Base-by-base conservation (phyloP, 2,797 vertebrate species). In the Parotocinclus haroldoi region DNA sequence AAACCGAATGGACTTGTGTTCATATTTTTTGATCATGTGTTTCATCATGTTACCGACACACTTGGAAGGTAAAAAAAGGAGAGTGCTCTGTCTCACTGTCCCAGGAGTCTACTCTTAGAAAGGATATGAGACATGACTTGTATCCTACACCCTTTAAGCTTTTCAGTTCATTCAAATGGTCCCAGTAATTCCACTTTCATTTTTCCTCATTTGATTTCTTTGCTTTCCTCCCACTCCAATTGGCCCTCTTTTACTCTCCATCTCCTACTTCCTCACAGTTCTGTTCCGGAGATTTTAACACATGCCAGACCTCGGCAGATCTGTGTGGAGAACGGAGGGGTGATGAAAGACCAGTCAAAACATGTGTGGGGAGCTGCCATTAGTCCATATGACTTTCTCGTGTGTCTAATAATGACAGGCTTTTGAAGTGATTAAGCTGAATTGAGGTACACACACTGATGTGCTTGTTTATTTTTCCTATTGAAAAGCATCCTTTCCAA, bases 261-360 rank as follows among this genome's bases (percentile, higher is more conserved):
- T 65, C 77, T 73, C 40, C 57, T 50, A 67, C 57, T 68, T 72
- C 73, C 66, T 52, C 54, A 66, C 68, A 48, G 60, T 76, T 65
- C 5, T 73, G 69, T 80, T 80, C 66, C 63, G 73, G 70, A 74
- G 65, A 74, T 74, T 77, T 80, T 76, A 83, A 81, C 76, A 66
- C 78, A 84, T 76, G 67, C 79, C 78, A 82, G 74, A 79, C 75
- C 55, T 74, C 67, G 9, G 68, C 61, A 75, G 58, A 78, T 74
- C 68, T 52, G 63, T 75, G 71, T 63, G 65, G 67, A 74, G 76
- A 75, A 77, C 72, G 66, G 68, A 58, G 65, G 65, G 63, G 74
- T 77, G 81, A 79, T 80, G 81, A 85, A 77, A 82, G 80, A 80
- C 69, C 58, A 68, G 69, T 80, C 77, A 77, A 78, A 79, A 80